Conservation (phyloP, 2,888 invertebrate genomes). For the Drosophila subquinaria region DNA sequence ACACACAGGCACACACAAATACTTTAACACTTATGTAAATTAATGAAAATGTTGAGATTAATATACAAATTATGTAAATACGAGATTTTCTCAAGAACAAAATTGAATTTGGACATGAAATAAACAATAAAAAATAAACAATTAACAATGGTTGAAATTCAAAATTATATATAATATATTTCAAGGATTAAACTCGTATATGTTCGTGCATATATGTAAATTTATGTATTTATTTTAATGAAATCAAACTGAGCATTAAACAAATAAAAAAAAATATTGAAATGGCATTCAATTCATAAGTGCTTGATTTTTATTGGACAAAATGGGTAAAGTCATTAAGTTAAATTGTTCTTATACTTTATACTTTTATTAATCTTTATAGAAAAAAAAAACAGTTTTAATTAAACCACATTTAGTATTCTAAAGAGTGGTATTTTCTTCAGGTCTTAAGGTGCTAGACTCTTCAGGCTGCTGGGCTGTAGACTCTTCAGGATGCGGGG, state of each 20-base stretch:
- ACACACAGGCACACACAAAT: constrained; percentile 26
- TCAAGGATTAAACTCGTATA: constrained; percentile 48
- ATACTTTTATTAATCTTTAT: neutral
- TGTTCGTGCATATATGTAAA: constrained; percentile 48
- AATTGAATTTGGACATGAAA: constrained; percentile 21
- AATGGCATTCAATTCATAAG: constrained; percentile 63
- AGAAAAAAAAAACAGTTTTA: neutral
- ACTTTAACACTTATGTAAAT: constrained; percentile 55
- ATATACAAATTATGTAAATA: constrained; percentile 59
- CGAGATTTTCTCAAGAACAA: constrained; percentile 39
- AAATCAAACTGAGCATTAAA: constrained; percentile 53
- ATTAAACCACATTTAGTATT: neutral
- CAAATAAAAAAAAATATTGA: constrained; percentile 63
- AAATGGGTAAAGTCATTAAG: neutral
- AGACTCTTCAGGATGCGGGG: neutral
- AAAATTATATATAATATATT: constrained; percentile 56
- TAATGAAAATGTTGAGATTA: constrained; percentile 27
- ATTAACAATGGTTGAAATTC: constrained; percentile 51
- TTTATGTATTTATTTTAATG: constrained; percentile 65
- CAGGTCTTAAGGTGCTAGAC: neutral
- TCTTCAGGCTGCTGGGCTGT: neutral
- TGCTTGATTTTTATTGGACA: constrained; percentile 29
- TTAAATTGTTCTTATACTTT: neutral
- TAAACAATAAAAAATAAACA: constrained; percentile 17
- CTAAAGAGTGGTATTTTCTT: neutral